A percentile compares a stretch with the other conserved stretches of the same genome.
Evolutionary conservation across 2,888 invertebrate species (phyloP).

Genomic region (Apocheima hispidaria): DNA sequence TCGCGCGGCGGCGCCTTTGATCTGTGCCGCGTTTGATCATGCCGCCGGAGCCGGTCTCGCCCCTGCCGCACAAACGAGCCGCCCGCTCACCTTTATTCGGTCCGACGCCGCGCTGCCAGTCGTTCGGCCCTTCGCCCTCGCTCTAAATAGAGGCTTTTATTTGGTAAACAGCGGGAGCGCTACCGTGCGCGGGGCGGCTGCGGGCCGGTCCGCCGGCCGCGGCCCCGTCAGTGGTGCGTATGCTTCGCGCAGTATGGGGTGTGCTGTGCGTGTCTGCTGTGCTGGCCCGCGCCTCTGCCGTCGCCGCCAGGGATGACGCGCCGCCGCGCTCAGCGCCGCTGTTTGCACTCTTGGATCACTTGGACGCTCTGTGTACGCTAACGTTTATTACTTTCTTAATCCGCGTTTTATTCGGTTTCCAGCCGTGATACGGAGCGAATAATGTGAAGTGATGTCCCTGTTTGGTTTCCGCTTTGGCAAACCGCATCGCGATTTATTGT

Average conservation of each 20-base stretch:
- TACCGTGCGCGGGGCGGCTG: constrained; percentile 67
- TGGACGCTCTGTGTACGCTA: constrained; percentile 79
- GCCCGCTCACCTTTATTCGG: constrained; percentile 83
- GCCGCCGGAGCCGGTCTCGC: constrained; percentile 83
- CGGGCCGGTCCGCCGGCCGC: constrained; percentile 25
- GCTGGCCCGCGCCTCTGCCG: constrained; percentile 47
- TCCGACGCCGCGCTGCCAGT: constrained; percentile 79
- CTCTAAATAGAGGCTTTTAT: constrained; percentile 84
- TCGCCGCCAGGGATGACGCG: constrained; percentile 55
- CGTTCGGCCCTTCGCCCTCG: constrained; percentile 82
- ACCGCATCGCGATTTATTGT: constrained; percentile 26
- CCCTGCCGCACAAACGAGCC: constrained; percentile 84
- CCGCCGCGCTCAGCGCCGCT: constrained; percentile 53
- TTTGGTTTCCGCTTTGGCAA: constrained; percentile 25
- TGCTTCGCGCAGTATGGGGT: constrained; percentile 79
- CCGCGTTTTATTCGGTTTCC: constrained; percentile 14
- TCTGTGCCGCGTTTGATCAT: constrained; percentile 83
- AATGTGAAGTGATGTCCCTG: constrained; percentile 26
- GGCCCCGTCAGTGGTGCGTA: constrained; percentile 62
- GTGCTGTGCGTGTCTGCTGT: constrained; percentile 58
- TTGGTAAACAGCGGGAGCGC: constrained; percentile 83
- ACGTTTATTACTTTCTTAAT: constrained; percentile 26
- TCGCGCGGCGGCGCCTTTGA: constrained; percentile 86
- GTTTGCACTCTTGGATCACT: constrained; percentile 58
- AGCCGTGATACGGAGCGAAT: constrained; percentile 22